Base-by-base conservation (phyloP, 2,888 invertebrate genomes). In the Archips xylosteana region DNA sequence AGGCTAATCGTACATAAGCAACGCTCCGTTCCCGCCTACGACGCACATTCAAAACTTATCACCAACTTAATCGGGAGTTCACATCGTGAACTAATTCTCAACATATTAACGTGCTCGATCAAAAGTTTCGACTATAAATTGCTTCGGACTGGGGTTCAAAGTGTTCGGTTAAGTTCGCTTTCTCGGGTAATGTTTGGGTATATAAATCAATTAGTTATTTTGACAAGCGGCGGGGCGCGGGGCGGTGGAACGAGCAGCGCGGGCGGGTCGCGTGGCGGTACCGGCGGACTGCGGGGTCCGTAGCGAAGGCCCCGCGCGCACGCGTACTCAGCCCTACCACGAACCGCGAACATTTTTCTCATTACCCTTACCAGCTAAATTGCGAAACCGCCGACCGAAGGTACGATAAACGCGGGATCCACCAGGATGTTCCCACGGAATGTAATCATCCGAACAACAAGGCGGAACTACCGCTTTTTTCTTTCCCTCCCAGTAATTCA, bases 131-230 rank as follows among this genome's bases (percentile, higher is more conserved):
- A 70, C 85, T 80, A 75, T 76, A 71, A 75, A 75, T 68, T 75
- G 74, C 76, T 77, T 80, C 77, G 76, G 81, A 74, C 64, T 65
- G 42, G 73, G 69, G 60, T 74, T 74, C 74, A 74, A 85, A 88
- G 83, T 84, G 83, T 83, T 78, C 75, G 61, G 70, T 77, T 79
- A 85, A 88, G 83, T 88, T 85, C 78, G 77, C 76, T 76, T 61
- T 65, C 71, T 71, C 70, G 69, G 67, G 69, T 79, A 82, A 82
- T 84, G 84, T 87, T 86, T 85, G 80, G 80, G 83, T 85, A 83
- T 87, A 83, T 86, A 85, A 91, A 92, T 91, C 89, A 92, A 91
- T 92, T 90, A 87, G 87, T 86, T 88, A 85, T 88, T 89, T 89
- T 87, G 89, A 90, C 88, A 89, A 85, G 83, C 77, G 82, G 81